A percentile compares a stretch with the other conserved stretches of the same genome.
These are phyloP conservation scores for Caenorhabditis sinica DNA, from an alignment of 2,888 invertebrate genomes.

Conservation along the genomic window DNA sequence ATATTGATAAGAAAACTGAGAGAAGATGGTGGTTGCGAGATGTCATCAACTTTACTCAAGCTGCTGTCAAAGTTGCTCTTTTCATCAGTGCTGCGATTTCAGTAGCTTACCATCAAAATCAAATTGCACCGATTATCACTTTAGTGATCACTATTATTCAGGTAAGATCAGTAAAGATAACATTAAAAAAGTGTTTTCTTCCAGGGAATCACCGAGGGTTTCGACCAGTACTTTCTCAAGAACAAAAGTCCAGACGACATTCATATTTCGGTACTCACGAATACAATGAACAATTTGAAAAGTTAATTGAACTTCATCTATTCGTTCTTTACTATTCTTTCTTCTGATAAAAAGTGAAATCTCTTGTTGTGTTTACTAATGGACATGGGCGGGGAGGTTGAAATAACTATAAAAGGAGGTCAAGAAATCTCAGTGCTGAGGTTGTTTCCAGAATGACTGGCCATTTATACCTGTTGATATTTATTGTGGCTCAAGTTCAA, in stretches of 20 bases:
- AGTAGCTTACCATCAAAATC: slow-evolving; percentile 74
- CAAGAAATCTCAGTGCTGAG: not conserved
- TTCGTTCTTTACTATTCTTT: not conserved
- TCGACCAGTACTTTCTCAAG: slow-evolving; percentile 75
- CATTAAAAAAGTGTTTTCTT: slow-evolving; percentile 4
- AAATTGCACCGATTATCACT: slow-evolving; percentile 74
- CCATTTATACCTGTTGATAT: no score
- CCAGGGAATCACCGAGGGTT: slow-evolving; percentile 75
- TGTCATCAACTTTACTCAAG: slow-evolving; percentile 75
- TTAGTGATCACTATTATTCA: slow-evolving; percentile 73
- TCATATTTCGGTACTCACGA: slow-evolving; percentile 58
- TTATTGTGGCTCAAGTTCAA: not conserved
- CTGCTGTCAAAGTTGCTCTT: slow-evolving; percentile 72
- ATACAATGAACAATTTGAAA: slow-evolving; percentile 53
- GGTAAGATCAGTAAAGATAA: slow-evolving; percentile 36
- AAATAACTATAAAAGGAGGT: not conserved
- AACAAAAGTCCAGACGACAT: slow-evolving; percentile 70
- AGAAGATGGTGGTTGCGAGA: slow-evolving; percentile 77
- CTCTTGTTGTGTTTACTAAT: slow-evolving; percentile 19
- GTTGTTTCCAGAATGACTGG: not conserved
- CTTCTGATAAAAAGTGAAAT: slow-evolving; percentile 25
- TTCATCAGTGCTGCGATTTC: slow-evolving; percentile 76
- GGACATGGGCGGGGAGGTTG: slow-evolving; percentile 14
- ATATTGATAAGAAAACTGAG: slow-evolving; percentile 77
- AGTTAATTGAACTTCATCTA: slow-evolving; percentile 13